Evolutionary conservation across 2,113 vertebrate species (phyloP), one percentile per base, ranked within the genome.

Genomic region (Chinchilla lanigera): DNA sequence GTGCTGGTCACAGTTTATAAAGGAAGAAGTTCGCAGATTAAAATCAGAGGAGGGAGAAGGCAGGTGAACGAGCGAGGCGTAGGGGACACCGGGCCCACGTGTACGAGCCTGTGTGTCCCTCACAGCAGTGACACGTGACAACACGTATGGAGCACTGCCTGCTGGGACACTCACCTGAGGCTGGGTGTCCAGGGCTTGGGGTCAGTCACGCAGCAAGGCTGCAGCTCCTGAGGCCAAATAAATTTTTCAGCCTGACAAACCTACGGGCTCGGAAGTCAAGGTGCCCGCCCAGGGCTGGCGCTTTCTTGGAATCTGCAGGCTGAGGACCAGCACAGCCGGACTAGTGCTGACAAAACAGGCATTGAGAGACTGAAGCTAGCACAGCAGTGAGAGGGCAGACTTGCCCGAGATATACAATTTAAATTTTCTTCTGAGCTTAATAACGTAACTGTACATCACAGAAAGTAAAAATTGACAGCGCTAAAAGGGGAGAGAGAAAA

Each of bases 401-500:
- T 75, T 24, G 50, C 54, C 82, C 67, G 71, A 86, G 87, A 89
- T 35, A 44, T 2, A 54, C 47, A 63, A 69, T 30, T 94, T 41
- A 20, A 73, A 56, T 84, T 87, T 90, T 83, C 61, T 47, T 71
- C n/a, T 93, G 65, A 75, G 69, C 9, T 54, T 54, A 60, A 16
- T 69, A 75, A 50, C 8, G 8, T 56, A 84, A 81, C 71, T 67
- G 86, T 24, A 35, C 50, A 86, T 38, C 19, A 44, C 56, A 78
- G 41, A 91, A 75, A 61, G 71, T 75, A 81, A 92, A 89, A 85
- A 84, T 41, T 75, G 63, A 89, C 73, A 81, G 17, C n/a, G 38
- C 78, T 78, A 65, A 95, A 83, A 61, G 61, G 78, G 84, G 56
- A 91, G 81, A 67, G 12, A 63, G 61, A 58, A 92, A 90, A 82